Evolutionary conservation across 2,797 vertebrate species (phyloP), one percentile per base, ranked within the genome.

Genomic region (Oryzias sinensis): DNA sequence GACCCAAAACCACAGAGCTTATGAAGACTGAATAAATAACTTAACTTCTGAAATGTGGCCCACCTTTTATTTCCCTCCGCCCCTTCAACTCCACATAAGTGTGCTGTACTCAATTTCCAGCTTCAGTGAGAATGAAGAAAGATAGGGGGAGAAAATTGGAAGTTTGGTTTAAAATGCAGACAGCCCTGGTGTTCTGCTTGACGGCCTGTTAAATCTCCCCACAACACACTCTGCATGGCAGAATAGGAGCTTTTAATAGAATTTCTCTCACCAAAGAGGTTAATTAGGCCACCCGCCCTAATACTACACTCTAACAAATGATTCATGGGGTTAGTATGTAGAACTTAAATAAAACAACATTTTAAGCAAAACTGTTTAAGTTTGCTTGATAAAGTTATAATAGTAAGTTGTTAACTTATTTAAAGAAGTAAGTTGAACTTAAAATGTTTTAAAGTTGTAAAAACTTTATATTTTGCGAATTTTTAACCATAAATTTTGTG

Each of bases 111-210:
- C 92, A 94, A 93, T 95, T 96, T 96, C 90, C 84, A 90, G 92
- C 89, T 93, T 92, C 92, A 92, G 76, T 93, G 90, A 92, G 91
- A 89, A 91, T 55, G 90, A 84, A 90, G 87, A 87, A 78, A 77
- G 84, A 89, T 92, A 90, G 85, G 77, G 68, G 82, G 70, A 81
- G 79, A 58, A 81, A 88, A 90, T 87, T 87, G 85, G 82, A 93
- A 91, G 87, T 93, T 93, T 92, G 88, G 89, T 94, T 94, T 95
- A 93, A 95, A 94, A 95, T 94, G 92, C 94, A 95, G 93, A 93
- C 91, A 91, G 91, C 91, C 90, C 92, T 67, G 87, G 76, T 87
- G 96, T 95, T 96, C 93, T 94, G 95, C 95, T 97, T 88, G 92
- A 92, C 88, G 87, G 93, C 90, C 93, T 94, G 92, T 95, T 95